Evolutionary conservation across 2,888 invertebrate genomes (phyloP).

Genomic region (Venusia cambrica): DNA sequence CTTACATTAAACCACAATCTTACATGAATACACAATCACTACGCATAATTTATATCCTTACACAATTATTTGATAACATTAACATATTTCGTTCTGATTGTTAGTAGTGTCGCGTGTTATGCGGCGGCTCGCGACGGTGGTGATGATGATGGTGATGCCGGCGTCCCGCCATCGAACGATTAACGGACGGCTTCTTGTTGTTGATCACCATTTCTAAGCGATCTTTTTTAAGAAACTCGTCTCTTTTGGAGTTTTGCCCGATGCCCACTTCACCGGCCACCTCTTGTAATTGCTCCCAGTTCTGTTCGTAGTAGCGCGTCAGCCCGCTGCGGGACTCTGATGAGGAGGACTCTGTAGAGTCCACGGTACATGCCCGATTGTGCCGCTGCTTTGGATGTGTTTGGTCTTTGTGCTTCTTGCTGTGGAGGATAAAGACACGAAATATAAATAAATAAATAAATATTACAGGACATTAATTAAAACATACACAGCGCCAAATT

Average conservation of each 20-base stretch:
- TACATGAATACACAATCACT: too few relatives aligned
- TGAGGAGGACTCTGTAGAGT: constrained; percentile 93
- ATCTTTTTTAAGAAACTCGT: constrained; percentile 12
- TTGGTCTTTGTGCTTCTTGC: constrained; percentile 81
- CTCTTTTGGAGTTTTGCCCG: constrained; percentile 30
- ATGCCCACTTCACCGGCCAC: constrained; percentile 85
- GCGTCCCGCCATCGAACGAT: constrained; percentile 76
- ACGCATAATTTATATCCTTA: too few relatives aligned
- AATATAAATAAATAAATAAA: too few relatives aligned
- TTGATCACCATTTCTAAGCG: constrained; percentile 88
- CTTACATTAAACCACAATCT: too few relatives aligned
- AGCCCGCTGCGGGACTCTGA: constrained; percentile 91
- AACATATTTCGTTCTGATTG: too few relatives aligned
- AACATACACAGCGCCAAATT: too few relatives aligned
- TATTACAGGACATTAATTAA: too few relatives aligned
- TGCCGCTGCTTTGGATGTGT: constrained; percentile 94
- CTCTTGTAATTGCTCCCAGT: constrained; percentile 96
- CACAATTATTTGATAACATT: too few relatives aligned
- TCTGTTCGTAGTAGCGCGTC: constrained; percentile 93
- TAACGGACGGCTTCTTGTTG: constrained; percentile 79
- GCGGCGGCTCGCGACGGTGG: constrained; percentile 84
- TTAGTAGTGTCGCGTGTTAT: too few relatives aligned
- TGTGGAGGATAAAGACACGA: constrained; percentile 28
- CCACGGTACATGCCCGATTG: constrained; percentile 93
- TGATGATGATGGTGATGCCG: constrained; percentile 88